phyloP scores from a whole-genome alignment of 1,140 invertebrate genomes.

The Chironomus tepperi region DNA sequence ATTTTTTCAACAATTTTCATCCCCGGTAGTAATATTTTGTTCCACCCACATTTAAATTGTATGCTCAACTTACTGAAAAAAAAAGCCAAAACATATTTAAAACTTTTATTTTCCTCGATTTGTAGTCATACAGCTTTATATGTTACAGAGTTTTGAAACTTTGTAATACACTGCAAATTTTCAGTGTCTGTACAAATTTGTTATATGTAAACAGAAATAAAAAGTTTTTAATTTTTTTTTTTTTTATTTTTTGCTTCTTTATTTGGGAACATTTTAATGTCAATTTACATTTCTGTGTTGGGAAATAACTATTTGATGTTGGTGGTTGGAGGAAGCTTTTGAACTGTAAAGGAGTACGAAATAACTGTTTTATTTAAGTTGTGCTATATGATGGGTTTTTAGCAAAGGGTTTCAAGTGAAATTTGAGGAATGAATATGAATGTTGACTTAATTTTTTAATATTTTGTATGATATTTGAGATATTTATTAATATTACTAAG shows the following conservation, averaged over 20 bases:
- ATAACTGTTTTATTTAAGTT: too few relatives aligned
- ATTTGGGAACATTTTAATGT: background rate
- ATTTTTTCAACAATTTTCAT: too few relatives aligned
- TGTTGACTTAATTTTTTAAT: too few relatives aligned
- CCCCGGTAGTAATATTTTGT: background rate
- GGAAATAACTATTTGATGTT: background rate
- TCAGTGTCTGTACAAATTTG: background rate
- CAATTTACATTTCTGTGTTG: background rate
- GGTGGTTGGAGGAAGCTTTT: background rate
- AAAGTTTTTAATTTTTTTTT: background rate
- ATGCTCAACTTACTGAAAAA: too few relatives aligned
- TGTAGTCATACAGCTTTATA: background rate
- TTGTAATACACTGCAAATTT: background rate
- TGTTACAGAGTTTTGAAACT: background rate
- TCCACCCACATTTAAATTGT: background rate
- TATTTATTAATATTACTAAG: too few relatives aligned
- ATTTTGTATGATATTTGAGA: too few relatives aligned
- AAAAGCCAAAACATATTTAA: background rate
- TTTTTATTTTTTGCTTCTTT: too few relatives aligned
- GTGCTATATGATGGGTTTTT: too few relatives aligned
- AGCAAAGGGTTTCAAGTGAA: too few relatives aligned
- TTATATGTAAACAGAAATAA: constrained; percentile 1
- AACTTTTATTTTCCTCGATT: background rate
- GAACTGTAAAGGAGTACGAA: too few relatives aligned
- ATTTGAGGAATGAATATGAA: too few relatives aligned